phyloP scores from a whole-genome alignment of 2,113 vertebrate species.

The Petromus typicus region DNA sequence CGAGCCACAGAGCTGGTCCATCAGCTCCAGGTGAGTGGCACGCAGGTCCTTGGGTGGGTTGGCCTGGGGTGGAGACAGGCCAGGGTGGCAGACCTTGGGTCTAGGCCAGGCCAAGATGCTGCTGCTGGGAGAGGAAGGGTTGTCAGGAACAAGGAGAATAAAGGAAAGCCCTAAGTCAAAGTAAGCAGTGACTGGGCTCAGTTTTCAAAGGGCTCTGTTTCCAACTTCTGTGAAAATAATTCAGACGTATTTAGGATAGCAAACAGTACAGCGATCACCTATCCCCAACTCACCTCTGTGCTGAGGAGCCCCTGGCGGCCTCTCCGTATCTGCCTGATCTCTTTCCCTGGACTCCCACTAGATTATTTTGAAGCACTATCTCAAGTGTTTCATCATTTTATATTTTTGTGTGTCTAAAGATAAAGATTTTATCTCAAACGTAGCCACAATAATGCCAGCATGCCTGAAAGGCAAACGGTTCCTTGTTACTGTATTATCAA shows the following conservation, averaged over 20 bases:
- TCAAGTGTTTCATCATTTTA: not conserved
- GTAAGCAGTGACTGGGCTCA: not conserved
- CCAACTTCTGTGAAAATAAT: not conserved
- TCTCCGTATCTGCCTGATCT: not conserved
- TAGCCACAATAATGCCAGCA: not conserved
- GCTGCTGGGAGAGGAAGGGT: not conserved
- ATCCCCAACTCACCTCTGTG: too few relatives aligned
- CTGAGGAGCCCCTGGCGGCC: too few relatives aligned
- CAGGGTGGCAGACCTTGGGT: not conserved
- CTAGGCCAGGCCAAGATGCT: not conserved
- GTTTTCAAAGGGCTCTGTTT: not conserved
- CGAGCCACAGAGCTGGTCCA: conserved; percentile 92
- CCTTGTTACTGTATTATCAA: not conserved
- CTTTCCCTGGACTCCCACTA: too few relatives aligned
- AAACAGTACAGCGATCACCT: not conserved
- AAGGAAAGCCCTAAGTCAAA: not conserved
- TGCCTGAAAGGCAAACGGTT: not conserved
- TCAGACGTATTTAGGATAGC: not conserved
- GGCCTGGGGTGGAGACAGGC: not conserved
- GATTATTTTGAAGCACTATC: not conserved
- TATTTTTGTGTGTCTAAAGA: not conserved
- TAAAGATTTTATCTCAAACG: not conserved
- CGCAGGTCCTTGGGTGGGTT: not conserved
- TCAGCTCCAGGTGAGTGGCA: conserved; percentile 92
- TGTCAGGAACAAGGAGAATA: too few relatives aligned